Evolutionary conservation across 2,113 vertebrate genomes (phyloP), one percentile per base, ranked within the genome.

Genomic region (Epinephelus cyanopodus): DNA sequence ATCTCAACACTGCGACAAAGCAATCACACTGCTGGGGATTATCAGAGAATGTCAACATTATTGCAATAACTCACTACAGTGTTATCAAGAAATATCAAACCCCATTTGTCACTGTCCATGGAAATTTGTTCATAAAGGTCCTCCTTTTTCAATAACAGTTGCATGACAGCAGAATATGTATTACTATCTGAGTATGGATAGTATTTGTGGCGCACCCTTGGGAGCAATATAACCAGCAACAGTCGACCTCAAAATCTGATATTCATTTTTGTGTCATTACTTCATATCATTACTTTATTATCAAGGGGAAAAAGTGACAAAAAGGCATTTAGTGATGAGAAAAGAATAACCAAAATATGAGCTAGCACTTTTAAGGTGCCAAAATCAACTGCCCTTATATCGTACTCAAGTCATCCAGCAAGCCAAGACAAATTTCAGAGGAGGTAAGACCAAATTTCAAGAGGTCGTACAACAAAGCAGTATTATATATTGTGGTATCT

Each of bases 101-200:
- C 62, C 82, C 86, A 90, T 92, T 87, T 90, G 89, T 89, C 61
- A 65, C 57, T 39, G 77, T 74, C 61, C 71, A 81, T 48, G 48
- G 42, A 79, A 60, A 73, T 87, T 66, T 88, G 29, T 62, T 83
- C 42, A 76, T 62, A 61, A 70, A 74, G 37, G 52, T 42, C 27
- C 65, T 23, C 4, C 17, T 63, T 86, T 67, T 66, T 73, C 48
- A 65, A 50, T 65, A 74, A 53, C 58, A 78, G 61, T 27, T 47
- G 60, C 62, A 82, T 25, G n/a, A 52, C 63, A 71, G 79, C 66
- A 77, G 53, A 58, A 66, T 54, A 61, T 4, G 29, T 72, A 47
- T 81, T 78, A 77, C 76, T 66, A 84, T 56, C 15, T 25, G 23
- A 37, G 70, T 67, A 61, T 42, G 58, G 37, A 42, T 5, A 56